Conservation (phyloP, 1,140 invertebrate genomes). For the Halictus rubicundus region DNA sequence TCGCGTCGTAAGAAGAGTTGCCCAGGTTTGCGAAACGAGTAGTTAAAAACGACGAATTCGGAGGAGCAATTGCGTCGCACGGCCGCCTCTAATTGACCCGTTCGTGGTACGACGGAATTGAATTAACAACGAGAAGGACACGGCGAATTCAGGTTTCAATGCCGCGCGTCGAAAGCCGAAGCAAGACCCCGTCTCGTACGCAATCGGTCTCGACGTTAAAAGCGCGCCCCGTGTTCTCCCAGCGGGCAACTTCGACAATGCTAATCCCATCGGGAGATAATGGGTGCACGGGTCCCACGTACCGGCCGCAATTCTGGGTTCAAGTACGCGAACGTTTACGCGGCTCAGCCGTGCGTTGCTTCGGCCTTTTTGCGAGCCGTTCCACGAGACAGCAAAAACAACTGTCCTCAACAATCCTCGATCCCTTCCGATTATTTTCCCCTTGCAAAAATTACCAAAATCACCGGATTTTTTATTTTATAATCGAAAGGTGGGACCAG, state of each 20-base stretch:
- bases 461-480: too few relatives aligned
- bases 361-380: conserved; percentile 19
- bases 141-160: conserved; percentile 41
- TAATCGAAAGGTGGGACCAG: too few relatives aligned
- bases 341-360: conserved; percentile 43
- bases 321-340: conserved; percentile 66
- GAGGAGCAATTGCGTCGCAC: conserved; percentile 5
- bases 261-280: conserved; percentile 72
- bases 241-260: conserved; percentile 67
- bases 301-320: conserved; percentile 69
- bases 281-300: conserved; percentile 68
- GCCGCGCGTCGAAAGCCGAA: conserved; percentile 3
- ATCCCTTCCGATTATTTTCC: too few relatives aligned
- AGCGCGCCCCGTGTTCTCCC: conserved; percentile 38
- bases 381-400: too few relatives aligned
- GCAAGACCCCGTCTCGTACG: neutral
- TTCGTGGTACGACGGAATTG: conserved; percentile 42
- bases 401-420: too few relatives aligned
- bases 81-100: neutral
- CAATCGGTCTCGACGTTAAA: conserved; percentile 43
- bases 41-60: neutral
- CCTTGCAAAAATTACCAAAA: too few relatives aligned
- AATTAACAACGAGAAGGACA: conserved; percentile 34
- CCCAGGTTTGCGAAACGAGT: neutral
- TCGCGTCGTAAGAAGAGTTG: neutral